Base-by-base conservation (phyloP, 1,140 invertebrate species). In the Colletes gigas region DNA sequence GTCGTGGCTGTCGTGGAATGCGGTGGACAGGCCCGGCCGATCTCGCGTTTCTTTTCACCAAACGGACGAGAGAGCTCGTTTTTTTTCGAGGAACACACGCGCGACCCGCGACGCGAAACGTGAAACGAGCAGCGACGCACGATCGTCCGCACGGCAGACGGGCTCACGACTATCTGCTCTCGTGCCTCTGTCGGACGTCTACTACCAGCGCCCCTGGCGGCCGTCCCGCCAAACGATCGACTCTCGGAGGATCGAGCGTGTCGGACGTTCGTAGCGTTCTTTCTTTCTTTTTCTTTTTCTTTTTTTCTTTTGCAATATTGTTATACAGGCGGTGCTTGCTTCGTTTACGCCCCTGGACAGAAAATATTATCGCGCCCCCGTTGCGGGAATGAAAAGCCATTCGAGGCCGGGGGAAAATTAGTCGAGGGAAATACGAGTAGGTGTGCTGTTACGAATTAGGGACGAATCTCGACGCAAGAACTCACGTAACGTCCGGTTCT, bases 141-240 rank as follows among this genome's bases (percentile, higher is more conserved):
- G 17, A 52, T 71, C 80, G 83, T 90, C 91, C 90, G 90, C 78
- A 91, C 90, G 79, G 87, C 88, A 83, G 83, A 90, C 89, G 85
- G 86, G 86, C 84, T 86, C 90, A 88, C 90, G 88, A 83, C 91
- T 91, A 90, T 92, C 91, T 93, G 91, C 74, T 60, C 81, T 60
- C 81, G 69, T 66, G 82, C 78, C 86, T 88, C 85, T 82, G 84
- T 84, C 82, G 70, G 80, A 62, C 66, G 66, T 72, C 30, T 6
- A 54, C 19, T 21, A 0, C 39, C 73, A 91, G 90, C 89, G 90
- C 90, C 89, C 68, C 90, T 89, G 41, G 62, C 72, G 91, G 88
- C 75, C 21, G 80, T 78, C 52, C 44, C 59, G 12, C 2, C 68
- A 47, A 71, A 66, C 59, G 30, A 57, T 52, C n/a, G 54, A 39